A percentile compares a stretch with the other conserved stretches of the same genome.
phyloP scores from a whole-genome alignment of 2,888 invertebrate genomes.

The Hypomecis atomaria region DNA sequence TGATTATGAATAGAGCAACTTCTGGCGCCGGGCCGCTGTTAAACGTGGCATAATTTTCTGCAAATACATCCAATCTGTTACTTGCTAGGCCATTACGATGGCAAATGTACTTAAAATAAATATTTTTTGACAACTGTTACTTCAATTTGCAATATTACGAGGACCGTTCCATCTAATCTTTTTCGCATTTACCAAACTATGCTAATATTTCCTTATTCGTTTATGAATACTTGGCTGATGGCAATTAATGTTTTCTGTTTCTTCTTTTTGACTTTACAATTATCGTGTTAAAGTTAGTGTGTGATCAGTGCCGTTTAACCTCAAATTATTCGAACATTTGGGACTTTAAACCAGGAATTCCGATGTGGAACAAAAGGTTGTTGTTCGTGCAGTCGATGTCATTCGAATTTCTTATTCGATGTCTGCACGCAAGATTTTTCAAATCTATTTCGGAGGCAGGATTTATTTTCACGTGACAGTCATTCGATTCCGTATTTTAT shows the following conservation, averaged over 20 bases:
- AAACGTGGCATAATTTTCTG: background rate
- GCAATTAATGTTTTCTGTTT: no score
- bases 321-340: background rate
- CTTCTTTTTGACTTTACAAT: background rate
- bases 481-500: conserved; percentile 42
- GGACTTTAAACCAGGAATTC: background rate
- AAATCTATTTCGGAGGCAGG: conserved; percentile 35
- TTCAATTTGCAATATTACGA: no score
- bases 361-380: background rate
- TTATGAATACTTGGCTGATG: no score
- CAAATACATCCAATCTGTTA: no score
- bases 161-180: no score
- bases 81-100: no score
- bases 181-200: no score
- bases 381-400: conserved; percentile 21
- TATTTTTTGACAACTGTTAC: no score
- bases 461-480: conserved; percentile 36
- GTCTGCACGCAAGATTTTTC: conserved; percentile 37
- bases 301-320: background rate
- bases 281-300: conserved; percentile 8
- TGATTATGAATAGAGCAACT: background rate
- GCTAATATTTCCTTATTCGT: no score
- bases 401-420: conserved; percentile 30
- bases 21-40: background rate
- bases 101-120: no score